Conservation (phyloP, 2,888 invertebrate genomes). For the Tiphia femorata region DNA sequence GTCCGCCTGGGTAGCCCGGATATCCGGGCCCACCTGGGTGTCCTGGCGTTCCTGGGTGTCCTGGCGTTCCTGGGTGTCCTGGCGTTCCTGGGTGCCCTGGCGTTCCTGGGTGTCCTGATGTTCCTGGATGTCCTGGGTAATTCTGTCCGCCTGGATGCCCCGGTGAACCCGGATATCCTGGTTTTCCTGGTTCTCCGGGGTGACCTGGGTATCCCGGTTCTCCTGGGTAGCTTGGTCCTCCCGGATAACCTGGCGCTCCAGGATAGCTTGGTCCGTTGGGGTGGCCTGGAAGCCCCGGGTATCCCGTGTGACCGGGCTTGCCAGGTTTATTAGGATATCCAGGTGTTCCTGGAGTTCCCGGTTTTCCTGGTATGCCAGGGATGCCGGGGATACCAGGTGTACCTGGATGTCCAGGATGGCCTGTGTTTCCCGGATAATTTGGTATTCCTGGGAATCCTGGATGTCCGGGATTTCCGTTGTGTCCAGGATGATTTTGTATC, state of each 20-base stretch:
- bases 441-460: slow-evolving; percentile 46
- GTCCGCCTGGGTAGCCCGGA: slow-evolving; percentile 48
- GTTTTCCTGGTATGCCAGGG: slow-evolving; percentile 37
- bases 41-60: slow-evolving; percentile 11
- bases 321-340: slow-evolving; percentile 2
- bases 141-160: slow-evolving; percentile 25
- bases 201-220: slow-evolving; percentile 41
- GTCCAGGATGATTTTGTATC: no score
- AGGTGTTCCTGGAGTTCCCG: slow-evolving; percentile 50
- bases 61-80: slow-evolving; percentile 16
- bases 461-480: no score
- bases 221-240: slow-evolving; percentile 24
- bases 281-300: no score
- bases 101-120: slow-evolving; percentile 21
- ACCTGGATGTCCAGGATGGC: slow-evolving; percentile 38
- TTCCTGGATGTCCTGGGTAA: slow-evolving; percentile 51
- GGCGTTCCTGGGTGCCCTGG: slow-evolving; percentile 21
- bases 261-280: no score
- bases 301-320: no score
- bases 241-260: slow-evolving; percentile 34
- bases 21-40: neutral
- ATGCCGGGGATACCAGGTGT: slow-evolving; percentile 47
- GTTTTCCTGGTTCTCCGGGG: slow-evolving; percentile 28
- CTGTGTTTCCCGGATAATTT: slow-evolving; percentile 44
- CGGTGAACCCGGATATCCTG: slow-evolving; percentile 25